Evolutionary conservation across 2,797 vertebrate genomes (phyloP).

Genomic region (Gastrophryne carolinensis): DNA sequence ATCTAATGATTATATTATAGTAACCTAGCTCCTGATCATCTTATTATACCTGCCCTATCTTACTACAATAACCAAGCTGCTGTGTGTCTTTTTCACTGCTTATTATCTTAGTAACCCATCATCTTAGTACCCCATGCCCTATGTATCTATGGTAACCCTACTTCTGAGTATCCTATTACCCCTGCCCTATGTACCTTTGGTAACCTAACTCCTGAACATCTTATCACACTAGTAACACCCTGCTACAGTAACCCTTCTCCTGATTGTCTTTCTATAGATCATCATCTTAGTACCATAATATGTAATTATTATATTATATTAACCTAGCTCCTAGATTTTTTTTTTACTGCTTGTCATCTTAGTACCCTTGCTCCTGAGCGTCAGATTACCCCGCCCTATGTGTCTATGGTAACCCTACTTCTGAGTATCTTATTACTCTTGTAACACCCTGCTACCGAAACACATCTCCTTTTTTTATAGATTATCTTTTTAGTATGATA

Average conservation of each 20-base stretch:
- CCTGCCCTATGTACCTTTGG: too few species aligned
- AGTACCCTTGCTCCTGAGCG: neutral
- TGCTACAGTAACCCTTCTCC: neutral
- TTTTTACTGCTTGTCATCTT: too few species aligned
- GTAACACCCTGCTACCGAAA: neutral
- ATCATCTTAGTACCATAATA: too few species aligned
- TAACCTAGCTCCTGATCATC: neutral
- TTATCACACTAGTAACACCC: neutral
- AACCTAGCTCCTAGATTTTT: neutral
- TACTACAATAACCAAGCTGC: conserved; percentile 2
- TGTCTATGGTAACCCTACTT: neutral
- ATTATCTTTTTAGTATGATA: neutral
- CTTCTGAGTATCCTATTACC: neutral
- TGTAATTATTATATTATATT: neutral
- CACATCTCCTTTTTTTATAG: neutral
- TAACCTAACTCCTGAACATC: neutral
- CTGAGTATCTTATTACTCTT: neutral
- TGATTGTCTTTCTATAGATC: neutral
- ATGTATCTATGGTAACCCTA: too few species aligned
- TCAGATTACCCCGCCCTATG: neutral
- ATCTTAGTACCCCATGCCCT: too few species aligned
- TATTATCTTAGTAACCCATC: too few species aligned
- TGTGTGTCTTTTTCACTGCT: neutral
- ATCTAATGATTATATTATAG: too few species aligned
- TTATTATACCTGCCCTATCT: neutral